phyloP scores from a whole-genome alignment of 2,113 vertebrate species.

The Pseudopipra pipra region DNA sequence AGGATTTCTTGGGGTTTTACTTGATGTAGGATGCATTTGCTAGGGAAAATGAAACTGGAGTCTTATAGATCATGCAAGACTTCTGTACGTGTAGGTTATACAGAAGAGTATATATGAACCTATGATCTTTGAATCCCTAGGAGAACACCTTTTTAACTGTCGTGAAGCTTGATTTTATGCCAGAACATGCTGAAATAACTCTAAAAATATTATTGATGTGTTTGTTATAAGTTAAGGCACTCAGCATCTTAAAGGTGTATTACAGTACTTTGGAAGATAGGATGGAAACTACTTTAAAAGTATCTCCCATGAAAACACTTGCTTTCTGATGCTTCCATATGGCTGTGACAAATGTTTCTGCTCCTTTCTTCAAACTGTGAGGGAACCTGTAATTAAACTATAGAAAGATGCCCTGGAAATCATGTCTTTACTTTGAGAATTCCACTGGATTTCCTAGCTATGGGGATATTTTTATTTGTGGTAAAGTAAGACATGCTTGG shows the following conservation, averaged over 20 bases:
- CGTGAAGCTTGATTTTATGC: neutral
- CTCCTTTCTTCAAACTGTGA: neutral
- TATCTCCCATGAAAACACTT: neutral
- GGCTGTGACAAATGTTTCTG: neutral
- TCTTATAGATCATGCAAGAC: neutral
- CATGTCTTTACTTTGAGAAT: neutral
- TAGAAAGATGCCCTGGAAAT: neutral
- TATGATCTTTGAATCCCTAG: neutral
- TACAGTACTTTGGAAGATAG: neutral
- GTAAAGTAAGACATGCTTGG: neutral
- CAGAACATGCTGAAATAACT: neutral
- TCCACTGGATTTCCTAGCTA: neutral
- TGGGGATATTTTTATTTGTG: neutral
- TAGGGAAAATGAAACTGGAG: neutral
- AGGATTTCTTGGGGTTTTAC: neutral
- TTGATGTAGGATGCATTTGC: neutral
- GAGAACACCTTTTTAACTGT: neutral
- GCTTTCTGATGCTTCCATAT: neutral
- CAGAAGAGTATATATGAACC: neutral
- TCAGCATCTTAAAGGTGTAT: neutral
- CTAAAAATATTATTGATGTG: neutral
- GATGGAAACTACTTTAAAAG: neutral
- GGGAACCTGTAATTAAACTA: neutral
- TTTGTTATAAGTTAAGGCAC: neutral
- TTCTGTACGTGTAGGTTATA: rapidly evolving